Conservation (phyloP, 2,797 vertebrate genomes). For the Peromyscus aztecus region DNA sequence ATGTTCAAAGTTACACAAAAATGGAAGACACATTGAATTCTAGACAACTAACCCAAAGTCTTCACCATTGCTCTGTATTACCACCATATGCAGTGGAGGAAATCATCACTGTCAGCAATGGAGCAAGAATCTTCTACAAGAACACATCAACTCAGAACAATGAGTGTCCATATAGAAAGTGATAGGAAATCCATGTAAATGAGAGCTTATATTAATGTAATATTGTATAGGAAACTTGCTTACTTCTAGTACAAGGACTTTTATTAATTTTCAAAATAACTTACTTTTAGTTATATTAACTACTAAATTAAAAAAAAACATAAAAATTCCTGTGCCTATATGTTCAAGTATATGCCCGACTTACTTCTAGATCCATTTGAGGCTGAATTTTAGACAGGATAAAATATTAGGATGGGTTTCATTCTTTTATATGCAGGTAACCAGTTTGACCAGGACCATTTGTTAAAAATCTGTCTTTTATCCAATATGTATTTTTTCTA, state of each 20-base stretch:
- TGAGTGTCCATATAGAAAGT: background rate
- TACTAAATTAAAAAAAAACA: background rate
- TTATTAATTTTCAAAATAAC: background rate
- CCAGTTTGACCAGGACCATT: background rate
- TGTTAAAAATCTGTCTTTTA: background rate
- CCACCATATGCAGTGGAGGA: background rate
- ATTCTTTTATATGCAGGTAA: background rate
- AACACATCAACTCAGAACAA: background rate
- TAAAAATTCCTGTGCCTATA: background rate
- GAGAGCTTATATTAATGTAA: background rate
- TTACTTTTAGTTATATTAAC: background rate
- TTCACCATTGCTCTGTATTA: background rate
- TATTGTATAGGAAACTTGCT: background rate
- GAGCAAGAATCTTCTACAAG: background rate
- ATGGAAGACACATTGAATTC: background rate
- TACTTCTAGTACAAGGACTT: background rate
- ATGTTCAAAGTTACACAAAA: background rate
- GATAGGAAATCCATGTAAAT: background rate
- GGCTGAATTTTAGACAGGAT: background rate
- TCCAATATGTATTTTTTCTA: background rate
- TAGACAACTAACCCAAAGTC: background rate
- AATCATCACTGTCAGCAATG: background rate
- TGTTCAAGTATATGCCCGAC: background rate
- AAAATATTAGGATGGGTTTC: background rate
- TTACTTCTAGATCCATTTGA: background rate